Evolutionary conservation across 2,797 vertebrate species (phyloP).

Genomic region (Sphaeramia orbicularis): DNA sequence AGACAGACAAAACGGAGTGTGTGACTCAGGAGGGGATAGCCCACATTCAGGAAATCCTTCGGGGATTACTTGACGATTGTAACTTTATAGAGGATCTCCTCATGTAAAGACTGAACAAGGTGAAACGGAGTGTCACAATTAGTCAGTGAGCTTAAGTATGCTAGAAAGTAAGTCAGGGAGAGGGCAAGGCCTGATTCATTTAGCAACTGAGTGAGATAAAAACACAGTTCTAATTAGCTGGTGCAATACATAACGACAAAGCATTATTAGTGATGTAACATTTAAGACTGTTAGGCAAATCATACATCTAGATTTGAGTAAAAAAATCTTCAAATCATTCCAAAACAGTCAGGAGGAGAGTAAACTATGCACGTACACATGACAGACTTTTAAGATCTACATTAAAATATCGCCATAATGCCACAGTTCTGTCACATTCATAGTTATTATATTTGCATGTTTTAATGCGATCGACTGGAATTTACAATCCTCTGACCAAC

Average conservation of each 20-base stretch:
- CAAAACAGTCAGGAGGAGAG: neutral
- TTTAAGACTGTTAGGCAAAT: conserved; percentile 12
- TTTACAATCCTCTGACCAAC: no score
- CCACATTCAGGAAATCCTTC: conserved; percentile 50
- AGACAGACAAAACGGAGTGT: conserved; percentile 20
- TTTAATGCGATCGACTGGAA: no score
- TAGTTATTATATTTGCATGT: no score
- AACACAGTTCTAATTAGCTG: conserved; percentile 53
- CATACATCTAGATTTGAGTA: neutral
- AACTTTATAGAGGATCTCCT: conserved; percentile 45
- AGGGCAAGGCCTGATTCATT: conserved; percentile 46
- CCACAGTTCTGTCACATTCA: no score
- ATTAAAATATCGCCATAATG: neutral
- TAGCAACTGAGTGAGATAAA: conserved; percentile 43
- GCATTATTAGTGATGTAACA: conserved; percentile 21
- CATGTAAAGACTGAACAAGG: conserved; percentile 48
- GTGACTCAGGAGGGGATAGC: conserved; percentile 43
- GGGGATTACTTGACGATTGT: conserved; percentile 51
- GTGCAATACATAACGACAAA: conserved; percentile 43
- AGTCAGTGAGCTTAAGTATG: conserved; percentile 51
- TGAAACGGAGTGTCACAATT: conserved; percentile 57
- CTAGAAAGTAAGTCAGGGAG: conserved; percentile 58
- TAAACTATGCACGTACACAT: neutral
- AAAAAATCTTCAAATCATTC: neutral
- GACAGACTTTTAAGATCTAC: neutral